Evolutionary conservation across 2,888 invertebrate species (phyloP), one percentile per base, ranked within the genome.

Genomic region (Aleiodes alternator): DNA sequence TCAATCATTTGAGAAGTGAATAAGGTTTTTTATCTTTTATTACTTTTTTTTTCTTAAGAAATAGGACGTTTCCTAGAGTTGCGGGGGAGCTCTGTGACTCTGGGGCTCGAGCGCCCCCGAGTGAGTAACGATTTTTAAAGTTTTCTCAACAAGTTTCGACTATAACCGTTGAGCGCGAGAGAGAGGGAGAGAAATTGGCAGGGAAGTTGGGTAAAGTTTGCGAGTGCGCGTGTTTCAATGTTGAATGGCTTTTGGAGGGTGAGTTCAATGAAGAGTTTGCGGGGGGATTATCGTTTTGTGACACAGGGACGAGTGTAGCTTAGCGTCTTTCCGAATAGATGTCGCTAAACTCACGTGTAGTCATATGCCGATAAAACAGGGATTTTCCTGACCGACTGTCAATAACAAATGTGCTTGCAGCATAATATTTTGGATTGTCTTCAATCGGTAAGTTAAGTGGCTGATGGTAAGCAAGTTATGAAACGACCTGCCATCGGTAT

Each of bases 91-190:
- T 79, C 77, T 81, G 84, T 80, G 82, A 43, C 43, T 43, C 64
- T 64, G 16, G 48, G 34, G 43, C 64, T 64, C 64, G 64, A 43
- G 64, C 64, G 64, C 11, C 43, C 64, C 64, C 64, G 64, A 64
- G 48, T 64, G 83, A 84, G 84, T 87, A 87, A 87, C 86, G 87
- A 87, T 87, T 87, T 86, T 86, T 86, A 86, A 87, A 87, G 83
- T 86, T 87, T 80, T 87, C 82, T 82, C 82, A 81, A 83, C 82
- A 82, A 86, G 84, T 84, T 86, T 82, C 83, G 64, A 64, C 64
- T 64, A 64, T 64, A 64, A 64, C 76, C 78, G 73, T 71, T 71
- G 76, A 64, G 64, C 43, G 48, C 43, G 64, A 64, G 64, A 4
- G 64, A 64, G 64, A 64, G 66, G 76, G 72, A 68, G 78, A 72